phyloP scores from a whole-genome alignment of 2,113 vertebrate species.

The Synodontis membranacea region DNA sequence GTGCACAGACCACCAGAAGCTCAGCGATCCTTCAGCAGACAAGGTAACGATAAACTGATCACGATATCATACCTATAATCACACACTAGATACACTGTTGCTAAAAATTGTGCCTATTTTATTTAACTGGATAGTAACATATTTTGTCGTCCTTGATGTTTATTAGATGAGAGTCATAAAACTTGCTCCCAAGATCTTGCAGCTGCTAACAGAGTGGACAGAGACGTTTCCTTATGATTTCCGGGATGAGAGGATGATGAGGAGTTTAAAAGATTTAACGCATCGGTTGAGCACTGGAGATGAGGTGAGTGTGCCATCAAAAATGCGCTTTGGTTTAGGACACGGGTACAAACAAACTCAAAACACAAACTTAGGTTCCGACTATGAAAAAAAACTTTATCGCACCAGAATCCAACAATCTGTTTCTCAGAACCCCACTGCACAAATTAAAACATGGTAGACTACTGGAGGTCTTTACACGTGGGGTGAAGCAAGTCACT shows the following conservation, averaged over 20 bases:
- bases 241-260: slow-evolving; percentile 90
- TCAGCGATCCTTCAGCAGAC: slow-evolving; percentile 77
- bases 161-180: slow-evolving; percentile 79
- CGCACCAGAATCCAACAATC: not conserved
- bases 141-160: not conserved
- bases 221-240: slow-evolving; percentile 94
- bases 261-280: slow-evolving; percentile 86
- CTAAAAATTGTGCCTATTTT: not conserved
- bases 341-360: not conserved
- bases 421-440: not conserved
- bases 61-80: not conserved
- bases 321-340: not conserved
- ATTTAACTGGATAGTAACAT: not conserved
- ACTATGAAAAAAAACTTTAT: not conserved
- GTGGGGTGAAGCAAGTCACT: slow-evolving; percentile 38
- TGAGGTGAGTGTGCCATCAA: slow-evolving; percentile 75
- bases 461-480: slow-evolving; percentile 27
- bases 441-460: slow-evolving; percentile 1
- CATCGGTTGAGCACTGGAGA: slow-evolving; percentile 81
- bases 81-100: not conserved
- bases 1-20: slow-evolving; percentile 82
- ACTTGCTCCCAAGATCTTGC: slow-evolving; percentile 87
- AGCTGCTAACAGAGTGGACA: slow-evolving; percentile 89
- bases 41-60: slow-evolving; percentile 73
- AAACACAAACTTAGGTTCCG: not conserved